These are phyloP conservation scores for Masticophis lateralis DNA, from an alignment of 2,797 vertebrate genomes.

Conservation along the genomic window DNA sequence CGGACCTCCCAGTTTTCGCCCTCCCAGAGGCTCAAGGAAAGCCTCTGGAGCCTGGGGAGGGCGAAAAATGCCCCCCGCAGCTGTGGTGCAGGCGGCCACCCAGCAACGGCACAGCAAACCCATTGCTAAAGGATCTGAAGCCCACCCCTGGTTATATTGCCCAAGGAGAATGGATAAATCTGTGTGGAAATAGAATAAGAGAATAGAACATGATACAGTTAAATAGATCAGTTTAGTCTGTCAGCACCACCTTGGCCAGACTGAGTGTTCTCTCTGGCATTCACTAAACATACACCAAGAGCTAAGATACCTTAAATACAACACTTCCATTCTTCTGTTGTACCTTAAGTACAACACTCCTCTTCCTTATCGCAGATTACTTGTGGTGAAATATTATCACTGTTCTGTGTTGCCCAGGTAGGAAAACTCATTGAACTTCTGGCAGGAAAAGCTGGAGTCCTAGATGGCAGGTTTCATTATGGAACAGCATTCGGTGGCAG, in stretches of 20 bases:
- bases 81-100: no score
- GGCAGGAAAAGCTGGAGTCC: conserved; percentile 93
- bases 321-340: not conserved
- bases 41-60: no score
- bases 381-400: not conserved
- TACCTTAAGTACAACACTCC: not conserved
- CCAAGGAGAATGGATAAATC: not conserved
- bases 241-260: not conserved
- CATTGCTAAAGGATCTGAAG: no score
- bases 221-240: not conserved
- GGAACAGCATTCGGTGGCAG: conserved; percentile 97
- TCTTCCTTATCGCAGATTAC: not conserved
- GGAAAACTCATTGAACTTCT: conserved; percentile 95
- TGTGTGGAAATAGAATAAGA: no score
- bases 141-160: not conserved
- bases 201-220: not conserved
- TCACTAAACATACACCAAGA: not conserved
- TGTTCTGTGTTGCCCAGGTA: conserved; percentile 75
- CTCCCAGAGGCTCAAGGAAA: no score
- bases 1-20: no score
- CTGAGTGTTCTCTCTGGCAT: not conserved
- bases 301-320: not conserved
- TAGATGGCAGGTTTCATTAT: conserved; percentile 94
- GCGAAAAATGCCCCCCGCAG: no score
- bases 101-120: no score